These are phyloP conservation scores for Pachyseris speciosa DNA, from an alignment of 64 coral and sea anemone species.

Conservation along the genomic window DNA sequence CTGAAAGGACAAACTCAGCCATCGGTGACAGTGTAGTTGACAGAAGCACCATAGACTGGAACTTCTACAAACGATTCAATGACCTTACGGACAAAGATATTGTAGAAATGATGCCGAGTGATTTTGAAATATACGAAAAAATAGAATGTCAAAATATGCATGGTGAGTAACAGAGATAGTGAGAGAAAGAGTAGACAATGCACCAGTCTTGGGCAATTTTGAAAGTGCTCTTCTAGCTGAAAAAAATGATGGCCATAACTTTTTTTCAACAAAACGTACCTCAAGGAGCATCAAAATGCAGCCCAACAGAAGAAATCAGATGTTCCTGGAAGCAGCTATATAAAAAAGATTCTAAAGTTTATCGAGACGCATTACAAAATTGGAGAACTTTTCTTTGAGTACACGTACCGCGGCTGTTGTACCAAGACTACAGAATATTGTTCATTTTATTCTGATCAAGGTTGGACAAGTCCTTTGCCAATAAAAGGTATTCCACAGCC, in stretches of 20 bases:
- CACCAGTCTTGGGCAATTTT: conserved; percentile 27
- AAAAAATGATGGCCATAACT: background rate
- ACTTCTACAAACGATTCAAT: conserved; percentile 62
- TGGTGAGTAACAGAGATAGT: background rate
- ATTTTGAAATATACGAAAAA: conserved; percentile 49
- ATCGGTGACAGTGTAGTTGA: conserved; percentile 69
- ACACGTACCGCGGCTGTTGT: conserved; percentile 8
- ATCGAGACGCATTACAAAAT: conserved; percentile 14
- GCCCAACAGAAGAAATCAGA: conserved; percentile 26
- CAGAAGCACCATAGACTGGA: conserved; percentile 62
- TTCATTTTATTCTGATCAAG: conserved; percentile 29
- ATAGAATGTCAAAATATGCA: conserved; percentile 46
- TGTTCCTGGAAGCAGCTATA: conserved; percentile 50
- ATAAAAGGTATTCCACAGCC: conserved; percentile 36
- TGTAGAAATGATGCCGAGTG: background rate
- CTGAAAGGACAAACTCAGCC: conserved; percentile 72
- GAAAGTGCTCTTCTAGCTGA: background rate
- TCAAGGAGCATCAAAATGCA: background rate
- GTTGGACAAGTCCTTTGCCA: conserved; percentile 24
- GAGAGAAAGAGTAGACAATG: conserved; percentile 28
- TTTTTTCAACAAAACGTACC: conserved; percentile 26
- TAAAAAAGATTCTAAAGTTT: conserved; percentile 44
- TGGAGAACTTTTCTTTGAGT: conserved; percentile 47
- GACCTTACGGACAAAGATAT: conserved; percentile 44
- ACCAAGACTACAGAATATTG: conserved; percentile 2